Evolutionary conservation across 2,888 invertebrate genomes (phyloP), one percentile per base, ranked within the genome.

Genomic region (Eupithecia vulgata): DNA sequence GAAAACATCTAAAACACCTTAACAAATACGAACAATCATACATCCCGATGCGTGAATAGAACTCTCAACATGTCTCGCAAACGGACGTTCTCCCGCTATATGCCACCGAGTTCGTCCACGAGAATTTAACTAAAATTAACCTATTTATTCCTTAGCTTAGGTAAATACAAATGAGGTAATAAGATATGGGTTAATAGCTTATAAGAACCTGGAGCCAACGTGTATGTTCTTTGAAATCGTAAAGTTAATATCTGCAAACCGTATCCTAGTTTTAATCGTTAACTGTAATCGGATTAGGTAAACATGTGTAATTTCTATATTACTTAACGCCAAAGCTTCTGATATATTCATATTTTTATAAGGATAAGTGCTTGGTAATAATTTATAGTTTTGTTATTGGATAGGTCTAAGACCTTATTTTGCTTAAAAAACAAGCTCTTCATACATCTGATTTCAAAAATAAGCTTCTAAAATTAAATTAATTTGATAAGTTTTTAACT

Each of bases 101-200:
- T 8, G 40, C 40, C 40, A 40, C 40, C 40, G 12, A 40, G 40
- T 10, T 12, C 40, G 40, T 40, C n/a, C n/a, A n/a, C 7, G 37
- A 7, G 37, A 37, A 37, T 37, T 37, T 37, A 37, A 7, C 37
- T 37, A 37, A 37, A 37, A 37, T 40, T 10, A 40, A 40, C 12
- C 40, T 30, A 30, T 13, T 17, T 15, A 34, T 61, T 61, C 17
- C 37, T 35, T 4, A 62, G 13, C 3, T 61, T 62, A n/a, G 35
- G n/a, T 64, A 40, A 6, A 25, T 21, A 42, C n/a, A 10, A 37
- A 40, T 65, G n/a, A 42, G 61, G 21, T 65, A 65, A 65, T 37
- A 37, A 40, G 45, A 67, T 77, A 25, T 79, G 69, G 78, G 80
- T 80, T 93, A 91, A 93, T 89, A 74, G 89, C 81, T 91, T 90